These are phyloP conservation scores for Python bivittatus DNA, from an alignment of 2,113 vertebrate genomes.

Conservation along the genomic window DNA sequence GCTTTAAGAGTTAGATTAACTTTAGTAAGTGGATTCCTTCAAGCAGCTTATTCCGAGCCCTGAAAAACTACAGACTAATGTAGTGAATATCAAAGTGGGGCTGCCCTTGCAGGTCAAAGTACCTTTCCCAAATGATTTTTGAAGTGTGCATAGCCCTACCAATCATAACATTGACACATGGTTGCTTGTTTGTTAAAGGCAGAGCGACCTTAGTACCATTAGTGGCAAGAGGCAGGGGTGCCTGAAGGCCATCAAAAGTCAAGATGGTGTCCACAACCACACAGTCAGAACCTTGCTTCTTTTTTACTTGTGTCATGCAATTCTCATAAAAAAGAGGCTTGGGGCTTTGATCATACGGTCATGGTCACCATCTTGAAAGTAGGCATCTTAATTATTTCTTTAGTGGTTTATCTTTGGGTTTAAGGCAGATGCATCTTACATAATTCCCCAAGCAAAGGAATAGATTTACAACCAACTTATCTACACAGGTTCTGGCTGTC, in stretches of 20 bases:
- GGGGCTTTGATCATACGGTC: background rate
- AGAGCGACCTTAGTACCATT: background rate
- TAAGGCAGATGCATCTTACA: background rate
- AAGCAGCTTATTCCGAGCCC: background rate
- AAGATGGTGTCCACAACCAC: background rate
- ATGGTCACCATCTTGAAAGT: background rate
- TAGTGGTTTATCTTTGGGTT: background rate
- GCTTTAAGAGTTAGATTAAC: background rate
- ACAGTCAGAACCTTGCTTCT: background rate
- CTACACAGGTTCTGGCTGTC: background rate
- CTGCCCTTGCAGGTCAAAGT: background rate
- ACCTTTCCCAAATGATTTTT: background rate
- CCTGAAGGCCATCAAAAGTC: background rate
- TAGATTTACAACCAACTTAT: background rate
- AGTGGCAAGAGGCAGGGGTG: background rate
- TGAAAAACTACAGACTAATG: background rate
- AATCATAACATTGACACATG: background rate
- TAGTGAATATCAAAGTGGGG: background rate
- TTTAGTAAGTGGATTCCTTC: background rate
- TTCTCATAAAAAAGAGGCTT: background rate
- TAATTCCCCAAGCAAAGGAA: background rate
- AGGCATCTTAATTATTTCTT: background rate
- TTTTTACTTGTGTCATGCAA: background rate
- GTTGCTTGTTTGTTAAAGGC: background rate
- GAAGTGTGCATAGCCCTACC: background rate